Base-by-base conservation (phyloP, 2,113 vertebrate species). In the Speoplatyrhinus poulsoni region DNA sequence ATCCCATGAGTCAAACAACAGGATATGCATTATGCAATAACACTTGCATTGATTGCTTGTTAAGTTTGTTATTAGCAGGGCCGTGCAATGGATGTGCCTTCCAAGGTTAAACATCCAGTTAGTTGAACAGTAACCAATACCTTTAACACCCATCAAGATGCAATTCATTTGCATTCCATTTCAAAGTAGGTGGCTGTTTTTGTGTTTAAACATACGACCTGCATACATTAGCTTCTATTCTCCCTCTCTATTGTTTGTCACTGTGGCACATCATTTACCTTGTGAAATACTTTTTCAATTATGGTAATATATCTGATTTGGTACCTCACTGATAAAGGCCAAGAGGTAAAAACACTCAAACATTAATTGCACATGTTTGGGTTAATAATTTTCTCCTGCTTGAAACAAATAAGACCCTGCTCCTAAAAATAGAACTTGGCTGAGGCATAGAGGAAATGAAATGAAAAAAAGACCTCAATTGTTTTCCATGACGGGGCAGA, bases 341-440 rank as follows among this genome's bases (percentile, higher is more conserved):
- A n/a, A 41, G 13, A 61, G 36, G 36, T 19, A 32, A 49, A 63
- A 12, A 12, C 47, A 16, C 47, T 52, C 68, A n/a, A 76, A 67
- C 72, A 41, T 60, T 59, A 73, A 79, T 67, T 62, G 9, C 13
- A 12, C 9, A 13, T 72, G 56, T 73, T 79, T 75, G 26, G 12
- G 60, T 79, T 75, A 62, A 77, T 72, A 48, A 68, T 72, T 77
- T 81, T 65, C 55, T 76, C 33, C 26, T 16, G 9, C 71, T 62
- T 56, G 13, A 62, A 75, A 59, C 55, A 67, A 75, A 77, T 19
- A 77, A 26, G 11, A 54, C 16, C 60, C 49, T 15, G 32, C 13
- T 60, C 74, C 76, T 78, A 4, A 62, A 79, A 82, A 84, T 79
- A 82, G 67, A 50, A 63, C 52, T 72, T 76, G 65, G 67, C 73